Conservation (phyloP, 2,113 vertebrate species). For the Oplegnathus fasciatus region DNA sequence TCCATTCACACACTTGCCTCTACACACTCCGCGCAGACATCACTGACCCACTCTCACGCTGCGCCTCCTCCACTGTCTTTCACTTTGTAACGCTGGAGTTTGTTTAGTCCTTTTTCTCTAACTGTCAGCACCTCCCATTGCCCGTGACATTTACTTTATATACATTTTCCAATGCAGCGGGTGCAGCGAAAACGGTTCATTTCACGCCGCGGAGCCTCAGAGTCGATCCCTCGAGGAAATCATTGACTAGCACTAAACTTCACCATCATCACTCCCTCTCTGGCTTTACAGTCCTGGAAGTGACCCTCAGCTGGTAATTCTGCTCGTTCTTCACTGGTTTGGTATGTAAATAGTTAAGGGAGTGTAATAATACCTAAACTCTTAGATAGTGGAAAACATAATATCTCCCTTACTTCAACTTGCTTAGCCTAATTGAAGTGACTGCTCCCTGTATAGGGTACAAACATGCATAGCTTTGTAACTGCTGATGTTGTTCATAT, state of each 20-base stretch:
- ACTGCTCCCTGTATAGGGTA: constrained; percentile 10
- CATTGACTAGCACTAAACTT: constrained; percentile 73
- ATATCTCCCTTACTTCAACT: constrained; percentile 6
- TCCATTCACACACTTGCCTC: constrained; percentile 76
- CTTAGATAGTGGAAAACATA: constrained; percentile 28
- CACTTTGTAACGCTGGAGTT: constrained; percentile 68
- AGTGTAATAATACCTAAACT: constrained; percentile 29
- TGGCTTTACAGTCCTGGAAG: constrained; percentile 51
- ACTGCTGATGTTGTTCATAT: constrained; percentile 49
- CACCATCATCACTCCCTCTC: constrained; percentile 61
- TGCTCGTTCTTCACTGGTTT: constrained; percentile 46
- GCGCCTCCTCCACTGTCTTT: constrained; percentile 75
- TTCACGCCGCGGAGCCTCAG: constrained; percentile 55
- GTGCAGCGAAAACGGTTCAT: constrained; percentile 67
- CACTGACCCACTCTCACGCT: constrained; percentile 58
- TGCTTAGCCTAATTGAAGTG: constrained; percentile 12
- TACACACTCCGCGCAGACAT: constrained; percentile 65
- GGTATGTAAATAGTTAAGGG: constrained; percentile 56
- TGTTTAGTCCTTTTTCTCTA: constrained; percentile 80
- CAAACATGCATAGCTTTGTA: constrained; percentile 33
- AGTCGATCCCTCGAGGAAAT: constrained; percentile 65
- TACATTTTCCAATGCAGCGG: constrained; percentile 75
- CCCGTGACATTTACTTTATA: constrained; percentile 78
- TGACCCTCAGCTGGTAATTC: constrained; percentile 58
- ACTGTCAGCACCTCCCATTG: constrained; percentile 81